Base-by-base conservation (phyloP, 1,140 invertebrate species). In the Atta cephalotes region DNA sequence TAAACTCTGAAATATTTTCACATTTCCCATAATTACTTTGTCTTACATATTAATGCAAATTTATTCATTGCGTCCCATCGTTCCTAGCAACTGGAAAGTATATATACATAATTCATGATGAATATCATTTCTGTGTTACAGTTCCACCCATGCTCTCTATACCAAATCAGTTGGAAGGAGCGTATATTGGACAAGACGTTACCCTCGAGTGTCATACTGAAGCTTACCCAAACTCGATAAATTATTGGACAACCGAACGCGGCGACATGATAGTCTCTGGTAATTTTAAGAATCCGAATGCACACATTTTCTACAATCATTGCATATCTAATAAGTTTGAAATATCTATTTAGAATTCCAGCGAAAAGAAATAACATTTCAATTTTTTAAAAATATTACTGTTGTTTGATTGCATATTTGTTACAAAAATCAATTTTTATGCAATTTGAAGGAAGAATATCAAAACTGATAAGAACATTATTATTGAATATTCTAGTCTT, bases 101-200 rank as follows among this genome's bases (percentile, higher is more conserved):
- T 49, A 78, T 49, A 78, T 49, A 78, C 56, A 63, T 63, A 45
- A 76, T 77, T 45, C 21, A 84, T 63, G 62, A 9, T 85, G 14
- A 39, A 84, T 76, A 25, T 79, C 72, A 70, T 76, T 39, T 66
- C 25, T 82, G 18, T 51, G 68, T 84, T 87, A 51, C 93, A 98
- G 98, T 98, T 96, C 97, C 97, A n/a, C 97, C 98, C 53, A 98
- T 98, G 97, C 95, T 98, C 89, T 97, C 97, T 62, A 98, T 98
- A 93, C 97, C 97, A 62, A 98, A 98, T 95, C 97, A 98, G 94
- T 95, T 98, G 92, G 97, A 98, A 94, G 97, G 97, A 31, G 97
- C 97, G 78, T 97, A 98, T 92, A 94, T 98, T 74, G 97, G 97
- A 14, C 97, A 98, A 94, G 97, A 98, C 94, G 97, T 98, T 7